Base-by-base conservation (phyloP, 1,140 invertebrate genomes). In the Pantala flavescens region DNA sequence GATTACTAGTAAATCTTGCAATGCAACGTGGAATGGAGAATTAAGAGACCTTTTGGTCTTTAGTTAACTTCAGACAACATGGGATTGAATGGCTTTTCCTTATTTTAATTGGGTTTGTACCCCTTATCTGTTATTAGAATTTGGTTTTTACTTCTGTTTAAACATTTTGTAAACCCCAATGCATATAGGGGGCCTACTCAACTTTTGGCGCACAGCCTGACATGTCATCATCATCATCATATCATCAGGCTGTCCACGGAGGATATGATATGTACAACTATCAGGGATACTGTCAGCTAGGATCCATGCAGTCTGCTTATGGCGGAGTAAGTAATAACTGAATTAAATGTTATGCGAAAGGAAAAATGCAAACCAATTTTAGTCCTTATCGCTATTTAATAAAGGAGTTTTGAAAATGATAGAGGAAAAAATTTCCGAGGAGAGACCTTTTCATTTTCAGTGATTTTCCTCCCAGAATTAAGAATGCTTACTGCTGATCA, bases 231-330 rank as follows among this genome's bases (percentile, higher is more conserved):
- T 9, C 43, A 49, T 63, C 49, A 21, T 3, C 5, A 63, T 63
- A 63, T 63, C 49, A 63, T 63, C 49, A 63, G 49, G 49, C 49
- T 19, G 49, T 3, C 12, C 49, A 63, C 12, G 49, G 16, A 63
- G 49, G 49, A 63, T 63, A 63, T 63, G 49, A 63, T 63, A 63
- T 63, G 49, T 63, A 63, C 49, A 63, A 63, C 49, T 63, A 63
- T 63, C 49, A 63, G n/a, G n/a, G 2, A 19, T 63, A 63, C 49
- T 63, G 12, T 12, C 49, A 63, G 12, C 49, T 7, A 63, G n/a
- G 49, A 19, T 3, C 49, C 14, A 63, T 63, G 49, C 49, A 19
- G 49, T 12, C n/a, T 21, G 14, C 49, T 19, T 63, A 63, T 21
- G 49, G 49, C n/a, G 49, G 49, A 63, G 49, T 63, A 63, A 63